phyloP scores from a whole-genome alignment of 92 coral and sea anemone genomes.

The Actinostola sp. region DNA sequence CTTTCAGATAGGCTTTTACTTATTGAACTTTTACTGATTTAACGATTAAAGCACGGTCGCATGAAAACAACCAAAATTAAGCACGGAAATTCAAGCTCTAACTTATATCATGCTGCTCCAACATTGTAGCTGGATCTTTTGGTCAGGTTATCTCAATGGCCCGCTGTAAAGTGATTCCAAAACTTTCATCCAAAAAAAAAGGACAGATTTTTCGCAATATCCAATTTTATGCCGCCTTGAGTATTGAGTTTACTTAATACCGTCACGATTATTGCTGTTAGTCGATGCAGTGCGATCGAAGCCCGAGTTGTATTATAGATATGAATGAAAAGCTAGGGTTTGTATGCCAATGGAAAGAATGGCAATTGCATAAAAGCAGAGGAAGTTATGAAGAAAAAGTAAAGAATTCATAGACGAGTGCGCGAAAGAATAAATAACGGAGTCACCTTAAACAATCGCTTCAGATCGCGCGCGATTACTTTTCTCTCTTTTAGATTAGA shows the following conservation, averaged over 20 bases:
- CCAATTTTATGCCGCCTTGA: constrained; percentile 20
- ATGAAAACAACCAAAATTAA: constrained; percentile 6
- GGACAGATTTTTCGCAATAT: constrained; percentile 28
- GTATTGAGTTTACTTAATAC: constrained; percentile 23
- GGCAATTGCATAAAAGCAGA: no score
- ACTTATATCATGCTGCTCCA: constrained; percentile 32
- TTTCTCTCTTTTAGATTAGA: background rate
- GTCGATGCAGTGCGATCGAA: constrained; percentile 10
- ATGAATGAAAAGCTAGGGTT: constrained; percentile 27
- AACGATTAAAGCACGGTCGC: constrained; percentile 11
- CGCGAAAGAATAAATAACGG: no score
- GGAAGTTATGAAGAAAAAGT: no score
- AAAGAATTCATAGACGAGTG: no score
- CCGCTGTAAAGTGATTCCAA: no score
- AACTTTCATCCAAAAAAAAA: background rate
- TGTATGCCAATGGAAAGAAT: no score
- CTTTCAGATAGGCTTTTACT: background rate
- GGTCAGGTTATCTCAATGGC: background rate
- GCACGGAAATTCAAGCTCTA: constrained; percentile 22
- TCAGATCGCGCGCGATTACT: no score
- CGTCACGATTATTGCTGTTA: constrained; percentile 17
- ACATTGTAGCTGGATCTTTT: constrained; percentile 18
- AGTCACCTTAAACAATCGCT: no score
- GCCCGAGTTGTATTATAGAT: constrained; percentile 22
- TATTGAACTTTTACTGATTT: background rate